A percentile compares a stretch with the other conserved stretches of the same genome.
Evolutionary conservation across 2,888 invertebrate species (phyloP).

Genomic region (Eucera pruinosa): DNA sequence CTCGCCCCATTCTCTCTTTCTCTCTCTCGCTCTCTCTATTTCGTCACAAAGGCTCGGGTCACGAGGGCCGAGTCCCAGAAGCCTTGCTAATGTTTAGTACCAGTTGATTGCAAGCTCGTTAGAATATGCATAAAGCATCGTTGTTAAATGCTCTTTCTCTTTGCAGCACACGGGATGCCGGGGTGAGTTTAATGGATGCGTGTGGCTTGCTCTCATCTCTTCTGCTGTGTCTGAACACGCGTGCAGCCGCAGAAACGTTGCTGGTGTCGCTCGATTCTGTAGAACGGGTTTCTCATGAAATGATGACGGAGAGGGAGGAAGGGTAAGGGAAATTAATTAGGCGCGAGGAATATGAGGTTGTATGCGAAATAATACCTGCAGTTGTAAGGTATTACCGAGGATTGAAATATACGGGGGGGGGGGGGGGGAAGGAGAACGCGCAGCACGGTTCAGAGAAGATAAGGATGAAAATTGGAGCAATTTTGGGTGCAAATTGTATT

Average conservation of each 20-base stretch:
- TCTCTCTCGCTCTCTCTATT: conserved; percentile 14
- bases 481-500: too few species aligned
- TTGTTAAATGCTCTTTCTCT: conserved; percentile 69
- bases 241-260: conserved; percentile 53
- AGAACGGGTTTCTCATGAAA: too few species aligned
- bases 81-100: conserved; percentile 70
- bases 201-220: neutral
- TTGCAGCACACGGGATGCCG: conserved; percentile 18
- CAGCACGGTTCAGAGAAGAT: neutral
- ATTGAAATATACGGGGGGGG: too few species aligned
- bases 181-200: conserved; percentile 53
- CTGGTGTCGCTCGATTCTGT: conserved; percentile 36
- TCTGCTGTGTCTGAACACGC: conserved; percentile 4
- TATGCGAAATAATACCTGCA: conserved; percentile 13
- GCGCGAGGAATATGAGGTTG: neutral
- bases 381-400: neutral
- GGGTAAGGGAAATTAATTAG: conserved; percentile 12
- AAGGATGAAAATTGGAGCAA: too few species aligned
- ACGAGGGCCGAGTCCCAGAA: conserved; percentile 53
- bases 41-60: conserved; percentile 59
- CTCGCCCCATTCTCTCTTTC: conserved; percentile 16
- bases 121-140: conserved; percentile 73
- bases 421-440: neutral
- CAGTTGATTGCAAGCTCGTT: conserved; percentile 76
- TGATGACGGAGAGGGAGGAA: neutral